phyloP scores from a whole-genome alignment of 2,888 invertebrate species.

The Empis stercorea region DNA sequence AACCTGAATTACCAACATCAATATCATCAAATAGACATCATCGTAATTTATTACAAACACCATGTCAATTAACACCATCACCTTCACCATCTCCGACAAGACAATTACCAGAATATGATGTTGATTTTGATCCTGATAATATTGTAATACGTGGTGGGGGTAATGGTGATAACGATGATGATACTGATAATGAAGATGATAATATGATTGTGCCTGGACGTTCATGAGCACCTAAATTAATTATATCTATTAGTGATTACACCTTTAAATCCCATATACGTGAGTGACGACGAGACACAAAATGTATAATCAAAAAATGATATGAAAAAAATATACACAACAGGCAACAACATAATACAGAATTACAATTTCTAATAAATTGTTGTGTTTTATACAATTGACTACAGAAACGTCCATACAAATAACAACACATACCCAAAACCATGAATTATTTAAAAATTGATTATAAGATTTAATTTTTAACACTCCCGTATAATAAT shows the following conservation, averaged over 20 bases:
- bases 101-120: slow-evolving; percentile 28
- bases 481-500: too few relatives aligned
- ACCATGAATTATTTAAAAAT: too few relatives aligned
- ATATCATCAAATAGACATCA: too few relatives aligned
- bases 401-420: not conserved
- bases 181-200: slow-evolving; percentile 23
- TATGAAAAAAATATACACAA: slow-evolving; percentile 6
- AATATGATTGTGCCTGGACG: slow-evolving; percentile 29
- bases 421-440: not conserved
- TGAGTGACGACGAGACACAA: slow-evolving; percentile 24
- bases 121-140: slow-evolving; percentile 35
- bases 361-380: slow-evolving; percentile 9
- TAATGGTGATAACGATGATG: slow-evolving; percentile 20
- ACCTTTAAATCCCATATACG: slow-evolving; percentile 33
- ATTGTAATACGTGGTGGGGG: slow-evolving; percentile 24
- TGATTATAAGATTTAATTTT: too few relatives aligned
- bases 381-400: not conserved
- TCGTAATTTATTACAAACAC: not conserved
- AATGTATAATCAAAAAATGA: slow-evolving; percentile 6
- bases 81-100: slow-evolving; percentile 32
- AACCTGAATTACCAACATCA: slow-evolving; percentile 15
- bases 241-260: slow-evolving; percentile 22
- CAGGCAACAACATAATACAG: not conserved
- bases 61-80: slow-evolving; percentile 20
- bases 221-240: slow-evolving; percentile 22